Base-by-base conservation (phyloP, 2,113 vertebrate species). In the Takifugu bimaculatus region DNA sequence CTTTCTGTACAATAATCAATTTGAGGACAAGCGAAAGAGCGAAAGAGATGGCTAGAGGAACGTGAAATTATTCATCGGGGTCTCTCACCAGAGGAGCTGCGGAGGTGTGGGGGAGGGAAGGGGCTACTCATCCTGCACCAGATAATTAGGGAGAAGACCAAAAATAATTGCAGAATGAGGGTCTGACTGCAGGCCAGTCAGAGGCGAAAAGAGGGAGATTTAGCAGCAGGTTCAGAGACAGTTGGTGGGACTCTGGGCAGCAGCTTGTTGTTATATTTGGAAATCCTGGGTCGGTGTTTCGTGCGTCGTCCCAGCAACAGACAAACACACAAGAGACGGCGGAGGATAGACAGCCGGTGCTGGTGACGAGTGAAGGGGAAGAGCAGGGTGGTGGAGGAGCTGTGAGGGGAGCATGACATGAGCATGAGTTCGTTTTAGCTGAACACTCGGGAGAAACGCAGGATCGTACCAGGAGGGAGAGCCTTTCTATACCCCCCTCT, bases 21-120 rank as follows among this genome's bases (percentile, higher is more conserved):
- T 91, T 81, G 76, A 85, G 65, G 71, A 77, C 63, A 65, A 57
- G 79, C 59, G 73, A 86, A 78, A 81, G 72, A 58, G 80, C 59
- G 74, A 87, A 79, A 80, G 72, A 82, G 83, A 77, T 73, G 72
- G 80, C 79, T 77, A 61, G 79, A 85, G 83, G 80, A 86, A 83
- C 78, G 82, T 88, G 83, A 88, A 91, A 90, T 91, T 88, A 90
- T 89, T 91, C 84, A 89, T 91, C 84, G 77, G 68, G 80, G 79
- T 74, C 75, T 86, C 74, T 85, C 74, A 54, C 56, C 74, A 55
- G 72, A 42, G 1, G 45, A 26, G 60, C 50, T 60, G 68, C 44
- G 26, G 70, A 80, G 60, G 57, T 72, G 74, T 50, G 82, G 87
- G 84, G 84, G 87, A 80, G 81, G 85, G 85, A 76, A 52, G 53